Evolutionary conservation across 2,888 invertebrate genomes (phyloP).

Genomic region (Acheta domesticus): DNA sequence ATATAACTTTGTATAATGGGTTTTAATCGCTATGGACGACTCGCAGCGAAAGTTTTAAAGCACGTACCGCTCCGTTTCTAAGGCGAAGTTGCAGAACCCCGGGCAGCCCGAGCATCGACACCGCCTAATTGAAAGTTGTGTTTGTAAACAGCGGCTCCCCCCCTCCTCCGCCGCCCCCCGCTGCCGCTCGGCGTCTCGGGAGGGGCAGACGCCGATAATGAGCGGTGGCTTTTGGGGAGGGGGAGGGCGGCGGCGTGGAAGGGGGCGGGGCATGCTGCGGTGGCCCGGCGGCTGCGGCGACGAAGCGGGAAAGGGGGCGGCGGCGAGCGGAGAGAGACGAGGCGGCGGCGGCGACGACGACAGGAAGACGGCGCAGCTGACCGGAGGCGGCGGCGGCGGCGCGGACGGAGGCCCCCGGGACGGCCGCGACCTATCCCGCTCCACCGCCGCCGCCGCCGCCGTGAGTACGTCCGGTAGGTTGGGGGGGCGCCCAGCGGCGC

Average conservation of each 20-base stretch:
- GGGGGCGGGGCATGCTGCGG: background rate
- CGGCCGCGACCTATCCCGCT: too few species aligned
- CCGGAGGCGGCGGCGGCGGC: too few species aligned
- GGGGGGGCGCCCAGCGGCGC: too few species aligned
- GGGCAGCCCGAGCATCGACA: background rate
- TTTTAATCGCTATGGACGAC: too few species aligned
- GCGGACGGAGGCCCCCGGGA: too few species aligned
- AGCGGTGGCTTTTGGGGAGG: background rate
- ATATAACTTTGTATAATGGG: too few species aligned
- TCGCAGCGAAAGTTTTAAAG: too few species aligned
- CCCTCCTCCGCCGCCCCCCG: background rate
- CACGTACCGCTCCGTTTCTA: too few species aligned
- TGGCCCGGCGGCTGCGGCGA: background rate
- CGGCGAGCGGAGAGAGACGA: background rate
- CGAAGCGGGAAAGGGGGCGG: background rate
- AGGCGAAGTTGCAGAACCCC: too few species aligned
- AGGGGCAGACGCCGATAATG: background rate
- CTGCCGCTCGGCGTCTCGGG: background rate
- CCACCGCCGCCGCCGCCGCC: too few species aligned
- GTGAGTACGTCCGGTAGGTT: too few species aligned
- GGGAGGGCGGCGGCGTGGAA: background rate
- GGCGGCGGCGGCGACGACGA: background rate
- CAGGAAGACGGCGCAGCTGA: too few species aligned
- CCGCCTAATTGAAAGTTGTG: background rate
- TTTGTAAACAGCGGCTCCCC: constrained; percentile 3